Evolutionary conservation across 2,888 invertebrate genomes (phyloP), one percentile per base, ranked within the genome.

Genomic region (Platycnemis pennipes): DNA sequence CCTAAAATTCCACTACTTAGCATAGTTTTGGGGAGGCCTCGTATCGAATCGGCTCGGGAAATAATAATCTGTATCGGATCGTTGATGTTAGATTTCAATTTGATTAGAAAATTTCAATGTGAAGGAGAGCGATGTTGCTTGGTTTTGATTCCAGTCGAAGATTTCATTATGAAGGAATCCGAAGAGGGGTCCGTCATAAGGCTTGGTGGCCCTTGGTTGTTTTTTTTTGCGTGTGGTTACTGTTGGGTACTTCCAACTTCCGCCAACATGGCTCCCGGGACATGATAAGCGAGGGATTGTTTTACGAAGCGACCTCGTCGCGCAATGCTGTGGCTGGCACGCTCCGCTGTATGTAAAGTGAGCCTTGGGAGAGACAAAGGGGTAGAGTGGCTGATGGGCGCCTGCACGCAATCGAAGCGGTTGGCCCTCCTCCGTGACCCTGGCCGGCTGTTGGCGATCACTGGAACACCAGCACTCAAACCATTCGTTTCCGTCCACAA

Each of bases 251-350:
- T 37, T 7, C 77, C 37, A 63, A 37, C 37, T 77, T 77, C 77
- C 63, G 22, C 63, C 77, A 77, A 77, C 77, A 77, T 77, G 77
- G 77, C 77, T 77, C 63, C 19, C 63, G 3, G 22, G 26, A 26
- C 31, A 8, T 77, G 69, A 77, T 77, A 77, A 77, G 77, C 16
- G 63, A 77, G 63, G 63, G 77, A 77, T 77, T 37, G 77, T 77
- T 31, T 77, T 77, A 77, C 77, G 22, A 2, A 7, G 26, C 26
- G 31, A 26, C 77, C 77, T 77, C 77, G 77, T 8, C 13, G 37
- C 11, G 77, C 31, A 16, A n/a, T 37, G 37, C 77, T 37, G 31
- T 16, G 77, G 11, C 77, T 77, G 77, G 77, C 77, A 37, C 77
- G 11, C 16, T 37, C 77, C 77, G 13, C 77, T 26, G 77, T 2